Evolutionary conservation across 2,113 vertebrate species (phyloP), one percentile per base, ranked within the genome.

Genomic region (Butastur rufipennis): DNA sequence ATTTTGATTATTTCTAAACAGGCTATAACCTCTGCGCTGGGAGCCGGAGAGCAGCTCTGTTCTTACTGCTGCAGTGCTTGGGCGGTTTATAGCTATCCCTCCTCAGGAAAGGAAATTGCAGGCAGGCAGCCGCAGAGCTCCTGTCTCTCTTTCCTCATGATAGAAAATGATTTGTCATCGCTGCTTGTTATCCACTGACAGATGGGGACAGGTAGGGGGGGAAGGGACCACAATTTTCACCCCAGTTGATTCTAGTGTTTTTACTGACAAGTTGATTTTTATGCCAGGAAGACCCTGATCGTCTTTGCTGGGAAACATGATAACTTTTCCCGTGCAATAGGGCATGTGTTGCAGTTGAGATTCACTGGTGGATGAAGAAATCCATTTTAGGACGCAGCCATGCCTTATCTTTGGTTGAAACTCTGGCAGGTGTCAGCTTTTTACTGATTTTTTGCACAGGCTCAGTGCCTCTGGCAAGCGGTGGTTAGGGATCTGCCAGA

Each of bases 1-100:
- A n/a, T 79, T 95, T 93, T 91, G 93, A 79, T 88, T 63, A 81
- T 63, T 88, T 20, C 91, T 77, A 86, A 62, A 23, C 61, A 53
- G 91, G 55, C 62, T 74, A 1, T 70, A 50, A 83, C 23, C 21
- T 43, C n/a, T 10, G 77, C 0, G 3, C 13, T 40, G 85, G 81
- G 88, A 96, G 88, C 73, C 26, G 48, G 86, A 48, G 48, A 84
- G 73, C 45, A 36, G 90, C 87, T 93, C 87, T 87, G 79, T 87
- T 71, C 55, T 20, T 40, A 19, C 25, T 11, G 36, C 34, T 2
- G 26, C 38, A 7, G 86, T 5, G 86, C 48, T 2, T 5, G 50
- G 65, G 40, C 31, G 34, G 87, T 90, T 95, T 73, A 68, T 47
- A 63, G 86, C 91, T 38, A 15, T 32, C 53, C 32, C 59, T 97